Conservation (phyloP, 2,888 invertebrate species). For the Elgonia sp. region DNA sequence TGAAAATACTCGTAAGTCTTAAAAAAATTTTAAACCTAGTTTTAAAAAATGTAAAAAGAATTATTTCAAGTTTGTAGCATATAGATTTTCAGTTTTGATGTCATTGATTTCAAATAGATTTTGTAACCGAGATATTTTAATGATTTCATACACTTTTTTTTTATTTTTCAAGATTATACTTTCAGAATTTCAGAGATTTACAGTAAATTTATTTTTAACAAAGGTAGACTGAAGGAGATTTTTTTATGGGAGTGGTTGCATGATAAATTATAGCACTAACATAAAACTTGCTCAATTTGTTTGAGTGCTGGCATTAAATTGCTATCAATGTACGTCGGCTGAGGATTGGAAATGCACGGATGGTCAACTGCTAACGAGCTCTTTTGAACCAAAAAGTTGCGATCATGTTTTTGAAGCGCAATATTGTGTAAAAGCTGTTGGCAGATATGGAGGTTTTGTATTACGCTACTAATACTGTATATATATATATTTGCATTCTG, state of each 20-base stretch:
- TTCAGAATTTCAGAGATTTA: no score
- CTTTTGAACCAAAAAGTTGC: slow-evolving; percentile 90
- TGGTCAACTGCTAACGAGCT: slow-evolving; percentile 90
- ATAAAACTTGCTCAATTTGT: slow-evolving; percentile 44
- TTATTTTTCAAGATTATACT: no score
- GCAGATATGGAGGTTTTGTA: slow-evolving; percentile 84
- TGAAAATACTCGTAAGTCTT: no score
- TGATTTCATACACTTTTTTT: no score
- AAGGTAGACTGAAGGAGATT: background rate
- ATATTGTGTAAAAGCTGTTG: slow-evolving; percentile 93
- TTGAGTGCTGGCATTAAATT: slow-evolving; percentile 87
- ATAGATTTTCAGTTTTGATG: no score
- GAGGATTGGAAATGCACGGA: slow-evolving; percentile 89
- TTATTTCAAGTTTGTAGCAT: no score
- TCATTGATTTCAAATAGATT: no score
- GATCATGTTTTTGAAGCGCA: slow-evolving; percentile 92
- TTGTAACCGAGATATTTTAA: no score
- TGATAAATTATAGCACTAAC: slow-evolving; percentile 43
- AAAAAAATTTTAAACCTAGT: no score
- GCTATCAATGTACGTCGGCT: slow-evolving; percentile 93
- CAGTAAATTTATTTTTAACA: background rate
- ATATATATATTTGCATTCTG: no score
- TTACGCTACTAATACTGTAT: no score
- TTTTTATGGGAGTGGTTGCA: slow-evolving; percentile 15
- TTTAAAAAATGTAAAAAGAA: no score